Evolutionary conservation across 2,113 vertebrate species (phyloP).

Genomic region (Alexandromys fortis): DNA sequence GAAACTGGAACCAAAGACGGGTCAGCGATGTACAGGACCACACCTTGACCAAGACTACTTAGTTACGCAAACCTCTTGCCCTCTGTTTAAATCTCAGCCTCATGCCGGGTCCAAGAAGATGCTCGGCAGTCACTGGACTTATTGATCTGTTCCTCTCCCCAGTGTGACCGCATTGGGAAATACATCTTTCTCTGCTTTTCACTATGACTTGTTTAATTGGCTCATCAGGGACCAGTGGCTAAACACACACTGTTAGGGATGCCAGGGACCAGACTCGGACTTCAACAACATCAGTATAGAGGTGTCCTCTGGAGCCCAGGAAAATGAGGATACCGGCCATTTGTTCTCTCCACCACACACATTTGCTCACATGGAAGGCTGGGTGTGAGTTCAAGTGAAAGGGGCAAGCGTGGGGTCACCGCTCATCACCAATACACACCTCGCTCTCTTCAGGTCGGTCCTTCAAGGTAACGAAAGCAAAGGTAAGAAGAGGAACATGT

Average conservation of each 20-base stretch:
- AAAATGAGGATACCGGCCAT: too few species aligned
- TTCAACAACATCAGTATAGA: background rate
- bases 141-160: background rate
- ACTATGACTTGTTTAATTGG: background rate
- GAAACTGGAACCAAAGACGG: background rate
- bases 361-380: background rate
- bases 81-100: background rate
- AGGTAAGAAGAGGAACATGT: background rate
- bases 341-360: accelerated
- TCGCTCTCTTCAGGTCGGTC: too few species aligned
- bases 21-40: background rate
- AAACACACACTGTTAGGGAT: background rate
- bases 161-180: background rate
- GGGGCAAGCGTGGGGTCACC: background rate
- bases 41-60: background rate
- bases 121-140: background rate
- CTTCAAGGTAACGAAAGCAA: background rate
- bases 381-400: background rate
- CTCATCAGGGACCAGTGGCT: background rate
- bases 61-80: background rate
- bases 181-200: background rate
- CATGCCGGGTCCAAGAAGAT: background rate
- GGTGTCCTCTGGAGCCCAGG: background rate
- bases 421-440: too few species aligned
- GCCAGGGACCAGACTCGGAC: background rate